These are phyloP conservation scores for Sebastes oblongus DNA, from an alignment of 2,797 vertebrate genomes.

Conservation along the genomic window DNA sequence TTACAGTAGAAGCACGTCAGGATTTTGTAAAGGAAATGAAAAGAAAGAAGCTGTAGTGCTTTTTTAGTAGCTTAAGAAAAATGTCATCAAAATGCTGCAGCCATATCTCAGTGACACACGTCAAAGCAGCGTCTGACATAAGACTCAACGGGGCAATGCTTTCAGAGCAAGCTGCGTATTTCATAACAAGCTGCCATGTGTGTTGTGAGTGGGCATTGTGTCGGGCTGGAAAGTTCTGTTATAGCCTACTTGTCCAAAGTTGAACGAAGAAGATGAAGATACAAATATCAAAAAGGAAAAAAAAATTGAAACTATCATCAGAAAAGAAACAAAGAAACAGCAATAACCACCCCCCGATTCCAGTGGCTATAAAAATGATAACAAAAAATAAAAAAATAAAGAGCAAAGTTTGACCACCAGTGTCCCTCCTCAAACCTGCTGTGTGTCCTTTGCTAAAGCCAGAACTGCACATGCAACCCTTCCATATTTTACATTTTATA, in stretches of 20 bases:
- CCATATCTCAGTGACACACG: conserved; percentile 1
- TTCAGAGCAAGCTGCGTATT: conserved; percentile 36
- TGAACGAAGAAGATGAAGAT: neutral
- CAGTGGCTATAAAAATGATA: neutral
- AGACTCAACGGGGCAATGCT: neutral
- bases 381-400: neutral
- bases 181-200: conserved; percentile 22
- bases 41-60: conserved; percentile 32
- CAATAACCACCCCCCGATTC: neutral
- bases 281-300: neutral
- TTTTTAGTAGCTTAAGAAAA: conserved; percentile 21
- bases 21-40: conserved; percentile 4
- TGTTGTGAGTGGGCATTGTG: conserved; percentile 53
- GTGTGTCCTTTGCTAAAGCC: conserved; percentile 43
- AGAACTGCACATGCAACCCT: conserved; percentile 67
- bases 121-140: conserved; percentile 2
- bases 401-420: conserved; percentile 17
- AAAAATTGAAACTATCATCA: too few species aligned
- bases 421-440: conserved; percentile 16
- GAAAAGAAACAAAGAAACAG: neutral
- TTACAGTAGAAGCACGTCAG: neutral
- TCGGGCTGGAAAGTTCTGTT: conserved; percentile 9
- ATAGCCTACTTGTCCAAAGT: neutral
- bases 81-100: conserved; percentile 2
- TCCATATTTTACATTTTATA: conserved; percentile 11